Evolutionary conservation across 2,888 invertebrate species (phyloP).

Genomic region (Eurytoma adleriae): DNA sequence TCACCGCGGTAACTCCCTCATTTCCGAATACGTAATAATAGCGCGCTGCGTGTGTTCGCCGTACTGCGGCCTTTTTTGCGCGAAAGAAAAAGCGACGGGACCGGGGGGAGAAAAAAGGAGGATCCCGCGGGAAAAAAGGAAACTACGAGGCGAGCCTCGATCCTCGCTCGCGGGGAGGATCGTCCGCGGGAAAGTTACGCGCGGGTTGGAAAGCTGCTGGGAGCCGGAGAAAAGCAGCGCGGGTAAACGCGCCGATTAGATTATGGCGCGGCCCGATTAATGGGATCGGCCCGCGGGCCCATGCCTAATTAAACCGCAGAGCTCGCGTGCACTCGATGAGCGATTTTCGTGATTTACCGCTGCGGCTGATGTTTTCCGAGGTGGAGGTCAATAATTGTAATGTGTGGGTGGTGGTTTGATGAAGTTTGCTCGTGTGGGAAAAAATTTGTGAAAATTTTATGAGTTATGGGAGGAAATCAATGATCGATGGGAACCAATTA

Average conservation of each 20-base stretch:
- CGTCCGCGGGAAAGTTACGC: conserved; percentile 6
- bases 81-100: neutral
- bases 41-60: neutral
- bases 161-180: neutral
- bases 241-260: conserved; percentile 30
- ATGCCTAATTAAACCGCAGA: neutral
- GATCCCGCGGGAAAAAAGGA: too few species aligned
- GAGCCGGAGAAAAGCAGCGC: conserved; percentile 7
- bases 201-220: conserved; percentile 34
- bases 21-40: conserved; percentile 10
- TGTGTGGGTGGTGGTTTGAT: too few species aligned
- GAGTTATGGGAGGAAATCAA: too few species aligned
- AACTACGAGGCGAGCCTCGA: too few species aligned
- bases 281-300: neutral
- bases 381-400: too few species aligned
- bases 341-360: neutral
- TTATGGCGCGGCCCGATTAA: conserved; percentile 24
- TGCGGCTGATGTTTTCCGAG: too few species aligned
- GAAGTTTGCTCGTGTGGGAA: too few species aligned
- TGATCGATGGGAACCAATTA: too few species aligned
- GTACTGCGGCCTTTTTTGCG: neutral
- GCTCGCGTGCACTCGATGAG: neutral
- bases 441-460: too few species aligned
- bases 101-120: neutral
- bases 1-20: conserved; percentile 35